These are phyloP conservation scores for Eleginops maclovinus DNA, from an alignment of 2,113 vertebrate genomes.

Conservation along the genomic window DNA sequence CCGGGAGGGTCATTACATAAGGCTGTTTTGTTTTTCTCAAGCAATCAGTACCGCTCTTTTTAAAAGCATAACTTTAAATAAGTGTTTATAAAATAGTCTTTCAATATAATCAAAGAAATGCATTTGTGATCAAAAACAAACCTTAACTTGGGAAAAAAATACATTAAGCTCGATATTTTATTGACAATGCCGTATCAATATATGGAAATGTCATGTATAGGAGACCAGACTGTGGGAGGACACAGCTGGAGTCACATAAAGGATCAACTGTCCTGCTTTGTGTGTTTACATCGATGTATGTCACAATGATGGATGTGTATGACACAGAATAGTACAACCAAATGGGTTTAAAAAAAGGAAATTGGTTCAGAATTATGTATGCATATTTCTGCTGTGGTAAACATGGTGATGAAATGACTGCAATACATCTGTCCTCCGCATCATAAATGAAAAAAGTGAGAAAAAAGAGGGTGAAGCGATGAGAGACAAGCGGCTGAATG, in stretches of 20 bases:
- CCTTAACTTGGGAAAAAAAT: too few relatives aligned
- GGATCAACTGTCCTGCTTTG: not conserved
- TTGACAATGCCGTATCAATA: not conserved
- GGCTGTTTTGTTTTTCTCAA: not conserved
- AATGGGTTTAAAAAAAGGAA: too few relatives aligned
- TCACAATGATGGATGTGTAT: not conserved
- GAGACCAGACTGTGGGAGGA: not conserved
- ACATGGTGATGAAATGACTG: not conserved
- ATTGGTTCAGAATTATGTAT: constrained; percentile 3
- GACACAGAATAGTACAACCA: constrained; percentile 26
- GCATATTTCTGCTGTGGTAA: not conserved
- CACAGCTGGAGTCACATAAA: not conserved
- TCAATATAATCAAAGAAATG: not conserved
- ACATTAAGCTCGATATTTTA: not conserved
- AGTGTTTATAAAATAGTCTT: not conserved
- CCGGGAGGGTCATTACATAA: not conserved
- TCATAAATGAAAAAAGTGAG: constrained; percentile 14
- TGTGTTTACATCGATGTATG: not conserved
- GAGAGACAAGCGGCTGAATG: not conserved
- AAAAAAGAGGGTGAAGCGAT: constrained; percentile 9
- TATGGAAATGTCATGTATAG: too few relatives aligned
- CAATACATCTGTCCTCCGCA: constrained; percentile 14
- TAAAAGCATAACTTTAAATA: not conserved
- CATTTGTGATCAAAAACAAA: too few relatives aligned
- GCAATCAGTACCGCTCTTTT: not conserved